phyloP scores from a whole-genome alignment of 1,140 invertebrate genomes.

The Bombus haemorrhoidalis region DNA sequence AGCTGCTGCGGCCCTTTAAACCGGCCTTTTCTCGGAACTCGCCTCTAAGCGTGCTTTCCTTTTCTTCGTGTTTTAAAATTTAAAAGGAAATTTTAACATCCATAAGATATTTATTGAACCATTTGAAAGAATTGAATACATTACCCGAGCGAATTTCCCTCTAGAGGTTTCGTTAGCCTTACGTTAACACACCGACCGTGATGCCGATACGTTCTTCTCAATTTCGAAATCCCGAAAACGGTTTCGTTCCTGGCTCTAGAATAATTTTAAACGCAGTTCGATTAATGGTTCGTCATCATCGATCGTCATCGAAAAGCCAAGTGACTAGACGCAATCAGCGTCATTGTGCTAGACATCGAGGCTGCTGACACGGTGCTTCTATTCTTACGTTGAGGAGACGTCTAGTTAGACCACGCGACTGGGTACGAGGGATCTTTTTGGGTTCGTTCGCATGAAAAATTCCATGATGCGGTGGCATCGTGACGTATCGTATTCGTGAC shows the following conservation, averaged over 20 bases:
- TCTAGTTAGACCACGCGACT: background rate
- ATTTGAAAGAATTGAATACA: background rate
- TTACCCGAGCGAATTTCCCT: background rate
- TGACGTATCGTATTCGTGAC: slow-evolving; percentile 48
- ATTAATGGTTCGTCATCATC: background rate
- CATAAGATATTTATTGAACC: background rate
- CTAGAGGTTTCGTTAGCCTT: no score
- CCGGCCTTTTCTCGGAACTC: slow-evolving; percentile 2
- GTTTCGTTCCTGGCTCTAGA: background rate
- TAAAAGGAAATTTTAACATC: background rate
- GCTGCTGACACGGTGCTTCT: background rate
- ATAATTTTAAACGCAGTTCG: background rate
- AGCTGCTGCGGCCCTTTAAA: slow-evolving; percentile 6
- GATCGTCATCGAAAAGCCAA: slow-evolving; percentile 12
- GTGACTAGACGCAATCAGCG: background rate
- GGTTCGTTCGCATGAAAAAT: background rate
- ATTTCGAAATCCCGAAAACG: background rate
- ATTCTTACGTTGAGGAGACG: background rate
- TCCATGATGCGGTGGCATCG: no score
- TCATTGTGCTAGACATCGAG: background rate
- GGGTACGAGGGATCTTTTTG: background rate
- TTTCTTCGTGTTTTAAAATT: background rate
- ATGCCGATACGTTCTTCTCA: background rate
- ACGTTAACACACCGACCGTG: background rate
- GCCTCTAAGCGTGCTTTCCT: no score